Evolutionary conservation across 2,113 vertebrate genomes (phyloP).

Genomic region (Camelus dromedarius): DNA sequence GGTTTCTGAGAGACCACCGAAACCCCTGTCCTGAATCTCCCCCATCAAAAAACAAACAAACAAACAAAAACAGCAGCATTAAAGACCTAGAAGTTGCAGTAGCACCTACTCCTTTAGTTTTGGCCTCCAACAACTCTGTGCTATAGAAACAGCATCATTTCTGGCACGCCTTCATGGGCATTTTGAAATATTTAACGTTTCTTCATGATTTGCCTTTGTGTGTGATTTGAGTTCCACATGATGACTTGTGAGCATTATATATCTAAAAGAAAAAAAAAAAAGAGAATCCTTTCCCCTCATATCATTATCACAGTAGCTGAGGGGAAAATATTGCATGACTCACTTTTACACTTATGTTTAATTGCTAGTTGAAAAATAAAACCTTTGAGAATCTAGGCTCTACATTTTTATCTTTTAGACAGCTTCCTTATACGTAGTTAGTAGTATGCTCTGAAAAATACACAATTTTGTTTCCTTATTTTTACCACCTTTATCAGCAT

Average conservation of each 20-base stretch:
- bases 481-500: conserved; percentile 60
- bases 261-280: conserved; percentile 13
- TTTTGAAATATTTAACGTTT: conserved; percentile 58
- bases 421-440: conserved; percentile 65
- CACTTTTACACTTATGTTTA: conserved; percentile 76
- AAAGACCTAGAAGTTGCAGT: conserved; percentile 80
- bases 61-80: conserved; percentile 63
- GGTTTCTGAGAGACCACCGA: conserved; percentile 82
- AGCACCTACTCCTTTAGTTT: conserved; percentile 66
- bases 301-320: conserved; percentile 42
- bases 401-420: conserved; percentile 80
- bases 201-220: conserved; percentile 80
- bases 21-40: neutral
- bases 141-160: conserved; percentile 59
- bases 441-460: conserved; percentile 53
- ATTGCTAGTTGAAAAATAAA: conserved; percentile 75
- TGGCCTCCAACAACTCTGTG: conserved; percentile 79
- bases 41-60: conserved; percentile 31
- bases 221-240: conserved; percentile 76
- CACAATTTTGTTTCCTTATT: conserved; percentile 37
- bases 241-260: conserved; percentile 73
- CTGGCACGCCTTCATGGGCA: conserved; percentile 79
- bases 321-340: conserved; percentile 79
- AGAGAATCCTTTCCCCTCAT: conserved; percentile 28
- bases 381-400: conserved; percentile 55